Conservation (phyloP, 2,888 invertebrate species). For the Melieria picta region DNA sequence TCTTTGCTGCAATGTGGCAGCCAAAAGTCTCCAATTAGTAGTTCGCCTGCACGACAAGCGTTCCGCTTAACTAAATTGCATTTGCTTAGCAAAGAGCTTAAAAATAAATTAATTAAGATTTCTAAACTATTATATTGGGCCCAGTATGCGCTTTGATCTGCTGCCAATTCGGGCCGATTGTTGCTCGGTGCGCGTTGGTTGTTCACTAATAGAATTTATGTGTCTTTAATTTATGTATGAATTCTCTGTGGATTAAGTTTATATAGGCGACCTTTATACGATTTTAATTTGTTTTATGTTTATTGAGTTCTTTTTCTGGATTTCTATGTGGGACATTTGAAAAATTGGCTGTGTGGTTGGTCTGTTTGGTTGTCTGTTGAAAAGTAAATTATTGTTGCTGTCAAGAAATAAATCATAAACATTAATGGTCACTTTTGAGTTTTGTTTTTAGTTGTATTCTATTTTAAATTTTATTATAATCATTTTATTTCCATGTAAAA, state of each 20-base stretch:
- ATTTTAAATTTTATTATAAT: no score
- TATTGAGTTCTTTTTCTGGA: no score
- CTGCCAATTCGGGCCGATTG: conserved; percentile 26
- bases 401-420: no score
- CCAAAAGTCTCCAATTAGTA: conserved; percentile 47
- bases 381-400: no score
- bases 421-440: no score
- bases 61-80: conserved; percentile 51
- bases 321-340: no score
- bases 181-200: conserved; percentile 30
- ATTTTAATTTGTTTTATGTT: no score
- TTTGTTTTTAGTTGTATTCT: no score
- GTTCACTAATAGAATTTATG: conserved; percentile 57
- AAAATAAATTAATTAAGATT: conserved; percentile 55
- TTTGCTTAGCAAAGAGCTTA: conserved; percentile 52
- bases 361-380: no score
- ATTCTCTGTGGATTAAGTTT: conserved; percentile 53
- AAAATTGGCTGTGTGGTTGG: no score
- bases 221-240: conserved; percentile 56
- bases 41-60: conserved; percentile 37
- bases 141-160: conserved; percentile 44
- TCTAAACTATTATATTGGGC: conserved; percentile 58
- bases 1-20: neutral
- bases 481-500: no score
- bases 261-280: no score